phyloP scores from a whole-genome alignment of 2,113 vertebrate genomes.

The Lonchura striata region DNA sequence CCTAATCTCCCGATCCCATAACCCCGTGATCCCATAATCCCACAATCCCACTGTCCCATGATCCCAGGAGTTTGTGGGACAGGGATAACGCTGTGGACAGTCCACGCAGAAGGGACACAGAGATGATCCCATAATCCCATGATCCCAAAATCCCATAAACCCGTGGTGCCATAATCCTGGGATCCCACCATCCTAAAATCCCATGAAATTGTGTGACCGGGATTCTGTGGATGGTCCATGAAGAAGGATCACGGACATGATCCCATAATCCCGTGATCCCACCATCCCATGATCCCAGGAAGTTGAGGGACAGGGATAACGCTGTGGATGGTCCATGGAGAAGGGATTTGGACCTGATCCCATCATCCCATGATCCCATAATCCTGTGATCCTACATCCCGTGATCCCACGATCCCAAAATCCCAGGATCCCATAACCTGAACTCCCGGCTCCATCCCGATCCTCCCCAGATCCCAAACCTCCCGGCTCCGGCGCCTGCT shows the following conservation, averaged over 20 bases:
- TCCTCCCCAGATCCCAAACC: not conserved
- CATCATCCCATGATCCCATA: no score
- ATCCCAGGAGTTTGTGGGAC: not conserved
- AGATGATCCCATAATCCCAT: not conserved
- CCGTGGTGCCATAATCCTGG: not conserved
- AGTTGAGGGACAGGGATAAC: rapidly evolving
- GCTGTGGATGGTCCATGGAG: not conserved
- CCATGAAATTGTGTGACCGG: not conserved
- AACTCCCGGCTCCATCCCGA: not conserved
- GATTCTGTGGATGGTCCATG: rapidly evolving
- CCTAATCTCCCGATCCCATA: no score
- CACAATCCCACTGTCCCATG: rapidly evolving
- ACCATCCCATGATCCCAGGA: not conserved
- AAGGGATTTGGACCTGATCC: no score
- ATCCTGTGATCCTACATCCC: no score
- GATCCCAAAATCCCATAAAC: not conserved
- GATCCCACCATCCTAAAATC: not conserved
- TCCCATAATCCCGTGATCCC: not conserved
- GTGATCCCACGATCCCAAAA: not conserved
- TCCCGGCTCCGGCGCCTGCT: no score
- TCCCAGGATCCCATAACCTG: not conserved
- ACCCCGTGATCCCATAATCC: not conserved
- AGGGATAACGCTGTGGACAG: rapidly evolving
- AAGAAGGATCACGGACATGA: not conserved
- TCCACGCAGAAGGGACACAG: not conserved